A percentile compares a stretch with the other conserved stretches of the same genome.
phyloP scores from a whole-genome alignment of 2,797 vertebrate species.

The Poeciliopsis presidionis region DNA sequence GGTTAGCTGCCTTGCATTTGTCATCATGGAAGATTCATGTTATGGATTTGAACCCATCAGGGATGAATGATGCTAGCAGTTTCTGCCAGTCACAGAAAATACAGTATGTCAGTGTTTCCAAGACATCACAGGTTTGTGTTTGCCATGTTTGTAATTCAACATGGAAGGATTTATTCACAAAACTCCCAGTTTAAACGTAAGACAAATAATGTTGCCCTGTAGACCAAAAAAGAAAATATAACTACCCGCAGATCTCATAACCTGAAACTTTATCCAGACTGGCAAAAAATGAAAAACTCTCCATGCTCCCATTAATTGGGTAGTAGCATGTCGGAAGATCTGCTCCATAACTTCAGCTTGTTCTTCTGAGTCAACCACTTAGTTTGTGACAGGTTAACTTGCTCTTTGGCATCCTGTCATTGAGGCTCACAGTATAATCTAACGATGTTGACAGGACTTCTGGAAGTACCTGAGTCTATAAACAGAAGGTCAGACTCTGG shows the following conservation, averaged over 20 bases:
- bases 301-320: conserved; percentile 49
- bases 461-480: conserved; percentile 58
- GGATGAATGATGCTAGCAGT: conserved; percentile 33
- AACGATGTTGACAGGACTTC: conserved; percentile 45
- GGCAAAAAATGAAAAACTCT: conserved; percentile 41
- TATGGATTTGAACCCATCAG: conserved; percentile 50
- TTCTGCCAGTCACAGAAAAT: conserved; percentile 52
- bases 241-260: conserved; percentile 41
- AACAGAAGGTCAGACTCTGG: conserved; percentile 64
- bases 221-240: conserved; percentile 53
- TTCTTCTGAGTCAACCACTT: conserved; percentile 48
- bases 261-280: conserved; percentile 34
- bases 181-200: conserved; percentile 52
- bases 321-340: conserved; percentile 48
- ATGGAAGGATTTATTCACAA: conserved; percentile 70
- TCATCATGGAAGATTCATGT: conserved; percentile 52
- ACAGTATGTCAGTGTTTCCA: conserved; percentile 69
- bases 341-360: conserved; percentile 40
- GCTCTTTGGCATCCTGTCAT: conserved; percentile 33
- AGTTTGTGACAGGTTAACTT: conserved; percentile 45
- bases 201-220: conserved; percentile 66
- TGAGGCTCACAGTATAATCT: conserved; percentile 47
- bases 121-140: conserved; percentile 50
- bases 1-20: conserved; percentile 36
- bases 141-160: conserved; percentile 46